phyloP scores from a whole-genome alignment of 2,797 vertebrate genomes.

The Coranthus polyacanthus region DNA sequence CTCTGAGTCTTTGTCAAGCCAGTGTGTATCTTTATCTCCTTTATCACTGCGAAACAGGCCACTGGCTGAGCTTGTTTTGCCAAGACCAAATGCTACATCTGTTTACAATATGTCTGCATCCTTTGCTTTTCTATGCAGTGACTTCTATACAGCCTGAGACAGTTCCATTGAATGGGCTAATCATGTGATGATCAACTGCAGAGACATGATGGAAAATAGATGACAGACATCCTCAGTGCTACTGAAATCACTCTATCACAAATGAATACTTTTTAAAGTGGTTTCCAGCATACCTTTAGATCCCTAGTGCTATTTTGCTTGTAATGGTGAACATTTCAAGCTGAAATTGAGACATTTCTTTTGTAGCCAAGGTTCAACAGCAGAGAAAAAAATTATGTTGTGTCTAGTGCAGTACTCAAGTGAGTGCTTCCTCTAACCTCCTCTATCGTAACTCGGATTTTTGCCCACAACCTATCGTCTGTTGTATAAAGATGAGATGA shows the following conservation, averaged over 20 bases:
- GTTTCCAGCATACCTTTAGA: background rate
- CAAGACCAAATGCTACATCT: conserved; percentile 45
- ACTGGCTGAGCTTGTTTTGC: conserved; percentile 32
- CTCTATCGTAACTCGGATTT: no score
- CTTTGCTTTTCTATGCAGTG: conserved; percentile 19
- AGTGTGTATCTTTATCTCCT: conserved; percentile 58
- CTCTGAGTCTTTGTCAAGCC: conserved; percentile 47
- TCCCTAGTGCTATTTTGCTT: background rate
- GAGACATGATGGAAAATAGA: conserved; percentile 10
- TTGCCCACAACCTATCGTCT: no score
- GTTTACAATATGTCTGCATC: conserved; percentile 11
- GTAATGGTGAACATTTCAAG: background rate
- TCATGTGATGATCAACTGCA: conserved; percentile 12
- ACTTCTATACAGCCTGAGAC: conserved; percentile 21
- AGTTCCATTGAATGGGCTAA: conserved; percentile 11
- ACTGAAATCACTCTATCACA: background rate
- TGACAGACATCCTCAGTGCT: no score
- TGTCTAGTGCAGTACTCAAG: no score
- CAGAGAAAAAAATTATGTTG: background rate
- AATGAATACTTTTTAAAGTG: no score
- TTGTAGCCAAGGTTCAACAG: conserved; percentile 1
- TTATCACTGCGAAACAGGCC: conserved; percentile 66
- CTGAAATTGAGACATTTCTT: conserved; percentile 13
- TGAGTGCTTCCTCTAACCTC: no score
- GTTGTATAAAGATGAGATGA: no score